These are phyloP conservation scores for Cyprinodon variegatus DNA, from an alignment of 2,113 vertebrate species.

Conservation along the genomic window DNA sequence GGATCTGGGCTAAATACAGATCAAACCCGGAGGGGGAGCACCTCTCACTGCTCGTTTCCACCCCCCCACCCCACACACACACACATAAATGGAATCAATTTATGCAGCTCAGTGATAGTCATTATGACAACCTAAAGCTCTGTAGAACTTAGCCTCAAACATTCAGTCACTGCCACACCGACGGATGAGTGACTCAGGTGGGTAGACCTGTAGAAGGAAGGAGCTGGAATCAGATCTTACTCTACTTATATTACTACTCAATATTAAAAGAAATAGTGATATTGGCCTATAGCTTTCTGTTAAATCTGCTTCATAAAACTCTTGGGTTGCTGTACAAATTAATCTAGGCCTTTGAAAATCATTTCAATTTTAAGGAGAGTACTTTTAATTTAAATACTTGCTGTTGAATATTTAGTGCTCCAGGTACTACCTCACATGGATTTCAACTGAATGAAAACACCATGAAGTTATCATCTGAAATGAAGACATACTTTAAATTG, in stretches of 20 bases:
- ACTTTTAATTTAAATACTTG: neutral
- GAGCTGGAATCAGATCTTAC: neutral
- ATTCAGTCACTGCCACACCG: too few relatives aligned
- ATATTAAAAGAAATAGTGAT: neutral
- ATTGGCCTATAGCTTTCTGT: neutral
- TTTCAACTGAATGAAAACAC: neutral
- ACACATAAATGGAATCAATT: neutral
- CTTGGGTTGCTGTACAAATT: neutral
- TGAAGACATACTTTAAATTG: neutral
- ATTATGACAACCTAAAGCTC: too few relatives aligned
- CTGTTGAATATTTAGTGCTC: too few relatives aligned
- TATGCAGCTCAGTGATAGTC: too few relatives aligned
- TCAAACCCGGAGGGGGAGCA: constrained; percentile 24
- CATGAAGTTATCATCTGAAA: neutral
- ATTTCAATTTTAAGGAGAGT: neutral
- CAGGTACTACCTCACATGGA: too few relatives aligned
- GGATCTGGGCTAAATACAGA: constrained; percentile 68
- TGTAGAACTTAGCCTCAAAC: too few relatives aligned
- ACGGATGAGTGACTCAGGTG: neutral
- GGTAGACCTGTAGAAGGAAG: neutral
- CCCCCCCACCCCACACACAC: neutral
- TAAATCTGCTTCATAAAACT: neutral
- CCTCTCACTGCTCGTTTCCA: neutral
- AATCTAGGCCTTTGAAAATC: neutral
- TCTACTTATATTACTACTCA: neutral